Conservation (phyloP, 2,888 invertebrate genomes). For the Quadriops clusia region DNA sequence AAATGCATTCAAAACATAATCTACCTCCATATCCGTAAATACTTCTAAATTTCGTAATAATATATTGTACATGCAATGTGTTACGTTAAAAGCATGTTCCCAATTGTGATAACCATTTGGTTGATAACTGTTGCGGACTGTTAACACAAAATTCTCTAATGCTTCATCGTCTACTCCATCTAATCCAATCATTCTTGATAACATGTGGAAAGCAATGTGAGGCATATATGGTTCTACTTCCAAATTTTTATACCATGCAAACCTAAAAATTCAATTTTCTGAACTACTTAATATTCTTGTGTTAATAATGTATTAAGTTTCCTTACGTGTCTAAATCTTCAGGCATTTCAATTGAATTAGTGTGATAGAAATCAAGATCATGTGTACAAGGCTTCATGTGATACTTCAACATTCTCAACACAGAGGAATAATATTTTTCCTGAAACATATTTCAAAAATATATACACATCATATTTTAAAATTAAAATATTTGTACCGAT, state of each 20-base stretch:
- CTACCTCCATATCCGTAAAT: constrained; percentile 42
- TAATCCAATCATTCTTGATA: constrained; percentile 38
- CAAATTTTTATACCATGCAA: constrained; percentile 44
- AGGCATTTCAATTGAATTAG: not conserved
- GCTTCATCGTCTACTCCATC: constrained; percentile 32
- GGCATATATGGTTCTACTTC: constrained; percentile 41
- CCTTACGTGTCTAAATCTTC: no score
- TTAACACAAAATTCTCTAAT: constrained; percentile 40
- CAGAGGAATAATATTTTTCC: constrained; percentile 11
- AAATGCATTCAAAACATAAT: no score
- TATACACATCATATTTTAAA: constrained; percentile 4
- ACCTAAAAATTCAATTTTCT: constrained; percentile 32
- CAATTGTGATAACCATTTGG: constrained; percentile 50
- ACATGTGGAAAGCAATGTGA: constrained; percentile 42
- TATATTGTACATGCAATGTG: constrained; percentile 49
- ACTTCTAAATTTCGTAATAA: constrained; percentile 37
- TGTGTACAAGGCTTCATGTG: constrained; percentile 45
- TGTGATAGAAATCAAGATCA: constrained; percentile 28
- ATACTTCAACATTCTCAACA: constrained; percentile 31
- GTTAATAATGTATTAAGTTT: no score
- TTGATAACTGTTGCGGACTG: constrained; percentile 40
- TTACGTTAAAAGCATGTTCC: constrained; percentile 50
- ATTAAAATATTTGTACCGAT: constrained; percentile 29
- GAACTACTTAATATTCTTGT: no score
- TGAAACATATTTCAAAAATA: constrained; percentile 8